Base-by-base conservation (phyloP, 2,113 vertebrate genomes). In the Bathybates hornii region DNA sequence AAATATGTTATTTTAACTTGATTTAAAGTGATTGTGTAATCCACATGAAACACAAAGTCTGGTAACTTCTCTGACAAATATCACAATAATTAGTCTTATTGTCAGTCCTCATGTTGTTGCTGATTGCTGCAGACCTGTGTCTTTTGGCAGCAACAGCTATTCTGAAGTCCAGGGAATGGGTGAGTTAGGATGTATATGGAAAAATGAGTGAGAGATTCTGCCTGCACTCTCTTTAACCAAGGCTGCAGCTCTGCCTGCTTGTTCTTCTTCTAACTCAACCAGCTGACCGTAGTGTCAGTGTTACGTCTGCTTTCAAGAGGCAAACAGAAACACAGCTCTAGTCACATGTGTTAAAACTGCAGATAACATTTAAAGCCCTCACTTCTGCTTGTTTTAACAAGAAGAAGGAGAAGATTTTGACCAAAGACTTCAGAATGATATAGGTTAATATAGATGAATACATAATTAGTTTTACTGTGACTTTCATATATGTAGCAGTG, bases 101-200 rank as follows among this genome's bases (percentile, higher is more conserved):
- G 12, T 87, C 45, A 59, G 21, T 54, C 68, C 24, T 38, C 19
- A 32, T 50, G 27, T 78, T 84, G 76, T 87, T 59, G 86, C 90
- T 93, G 90, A 93, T 92, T 83, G 83, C 94, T 94, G 80, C 91
- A 96, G 95, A 94, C 91, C 87, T 89, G 63, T 91, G 68, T 95
- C 92, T 90, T 90, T 93, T 91, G 93, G 85, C 88, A 93, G 85
- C 84, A 93, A 85, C 92, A 89, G 52, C 88, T 90, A 93, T 81
- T 89, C 93, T 92, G 91, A 94, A 90, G 90, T 89, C 92, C 92
- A 94, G 94, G 92, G 89, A 90, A 85, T 89, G 91, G 96, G 96
- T 97, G 94, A 96, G 96, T 95, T 93, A 92, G 91, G 92, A 83
- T 89, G 24, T 45, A 48, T 59, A 57, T 87, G 36, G 73, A 36